Conservation (phyloP, 2,888 invertebrate genomes). For the Lasioglossum zephyrum region DNA sequence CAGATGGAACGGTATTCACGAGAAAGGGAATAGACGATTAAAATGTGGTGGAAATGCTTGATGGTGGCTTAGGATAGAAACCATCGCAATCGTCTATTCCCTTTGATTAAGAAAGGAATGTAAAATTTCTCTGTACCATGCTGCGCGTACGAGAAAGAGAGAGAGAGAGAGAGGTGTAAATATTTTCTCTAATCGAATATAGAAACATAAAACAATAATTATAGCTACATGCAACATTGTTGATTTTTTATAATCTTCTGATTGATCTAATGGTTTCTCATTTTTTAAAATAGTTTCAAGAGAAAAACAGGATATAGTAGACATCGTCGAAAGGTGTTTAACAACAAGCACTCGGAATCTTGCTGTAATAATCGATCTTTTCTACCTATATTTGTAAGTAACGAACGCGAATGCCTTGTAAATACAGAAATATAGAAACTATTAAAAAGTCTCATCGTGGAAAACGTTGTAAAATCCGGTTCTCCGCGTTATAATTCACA, state of each 20-base stretch:
- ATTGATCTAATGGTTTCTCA: conserved; percentile 60
- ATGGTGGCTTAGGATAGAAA: no score
- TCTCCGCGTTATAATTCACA: conserved; percentile 55
- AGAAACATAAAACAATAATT: conserved; percentile 56
- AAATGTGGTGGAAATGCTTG: no score
- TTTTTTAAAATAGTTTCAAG: conserved; percentile 48
- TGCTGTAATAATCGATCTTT: conserved; percentile 70
- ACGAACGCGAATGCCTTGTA: conserved; percentile 73
- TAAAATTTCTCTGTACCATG: conserved; percentile 62
- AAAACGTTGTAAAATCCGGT: conserved; percentile 56
- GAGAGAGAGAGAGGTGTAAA: conserved; percentile 65
- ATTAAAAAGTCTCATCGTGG: conserved; percentile 61
- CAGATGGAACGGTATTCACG: conserved; percentile 46
- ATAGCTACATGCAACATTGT: conserved; percentile 57
- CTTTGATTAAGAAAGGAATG: conserved; percentile 51
- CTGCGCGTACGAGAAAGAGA: conserved; percentile 56
- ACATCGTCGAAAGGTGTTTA: conserved; percentile 39
- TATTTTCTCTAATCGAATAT: conserved; percentile 69
- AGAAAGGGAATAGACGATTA: no score
- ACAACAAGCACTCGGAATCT: conserved; percentile 57
- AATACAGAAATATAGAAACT: conserved; percentile 71
- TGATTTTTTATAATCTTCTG: conserved; percentile 60
- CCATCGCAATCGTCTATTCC: no score
- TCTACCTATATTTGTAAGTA: conserved; percentile 74
- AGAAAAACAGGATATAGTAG: conserved; percentile 41